Conservation (phyloP, 2,888 invertebrate genomes). For the Invenusta paracnida region DNA sequence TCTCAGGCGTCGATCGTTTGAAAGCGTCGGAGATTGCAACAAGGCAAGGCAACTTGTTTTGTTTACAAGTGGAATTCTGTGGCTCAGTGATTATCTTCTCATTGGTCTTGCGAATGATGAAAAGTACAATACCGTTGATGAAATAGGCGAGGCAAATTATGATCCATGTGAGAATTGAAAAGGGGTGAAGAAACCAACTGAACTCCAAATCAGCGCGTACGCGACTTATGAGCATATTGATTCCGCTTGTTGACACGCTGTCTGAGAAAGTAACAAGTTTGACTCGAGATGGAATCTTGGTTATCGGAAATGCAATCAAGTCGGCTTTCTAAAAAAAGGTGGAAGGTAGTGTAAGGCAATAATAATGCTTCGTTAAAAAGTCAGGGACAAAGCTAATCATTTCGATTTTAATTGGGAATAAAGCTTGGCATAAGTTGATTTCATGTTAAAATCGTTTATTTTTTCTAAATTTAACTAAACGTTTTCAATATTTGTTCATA, state of each 20-base stretch:
- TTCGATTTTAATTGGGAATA: too few species aligned
- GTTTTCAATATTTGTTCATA: too few species aligned
- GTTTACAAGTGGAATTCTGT: neutral
- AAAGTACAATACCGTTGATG: neutral
- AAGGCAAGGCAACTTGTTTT: neutral
- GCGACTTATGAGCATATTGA: neutral
- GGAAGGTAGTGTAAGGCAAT: too few species aligned
- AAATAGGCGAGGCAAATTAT: neutral
- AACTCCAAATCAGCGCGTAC: neutral
- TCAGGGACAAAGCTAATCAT: too few species aligned
- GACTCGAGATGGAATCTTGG: neutral
- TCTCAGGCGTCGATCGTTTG: neutral
- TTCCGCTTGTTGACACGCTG: neutral
- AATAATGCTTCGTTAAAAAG: too few species aligned
- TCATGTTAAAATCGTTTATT: too few species aligned
- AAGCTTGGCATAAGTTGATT: too few species aligned
- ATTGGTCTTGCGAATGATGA: neutral
- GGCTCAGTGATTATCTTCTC: neutral
- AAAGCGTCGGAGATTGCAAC: neutral
- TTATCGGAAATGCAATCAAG: neutral
- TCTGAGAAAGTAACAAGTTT: neutral
- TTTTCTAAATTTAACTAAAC: too few species aligned
- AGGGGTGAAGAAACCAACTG: neutral
- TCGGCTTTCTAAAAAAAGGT: neutral
- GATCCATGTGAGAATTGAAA: neutral